Percentiles rank a stretch among this genome's conserved stretches.
phyloP scores from a whole-genome alignment of 2,888 invertebrate species.

The Neoascia interrupta region DNA sequence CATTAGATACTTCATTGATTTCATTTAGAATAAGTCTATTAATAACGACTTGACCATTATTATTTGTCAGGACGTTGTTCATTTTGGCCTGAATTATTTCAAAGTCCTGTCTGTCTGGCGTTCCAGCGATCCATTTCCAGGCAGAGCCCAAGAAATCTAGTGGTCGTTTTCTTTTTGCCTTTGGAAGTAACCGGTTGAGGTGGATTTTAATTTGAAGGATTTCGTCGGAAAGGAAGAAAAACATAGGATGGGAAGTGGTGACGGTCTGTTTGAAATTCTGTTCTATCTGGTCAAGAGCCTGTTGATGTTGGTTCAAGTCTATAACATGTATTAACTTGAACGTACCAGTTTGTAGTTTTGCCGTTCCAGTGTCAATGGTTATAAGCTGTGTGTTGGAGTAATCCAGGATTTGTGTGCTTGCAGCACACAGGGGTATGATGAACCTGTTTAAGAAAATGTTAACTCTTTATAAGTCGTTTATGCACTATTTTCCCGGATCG shows the following conservation, averaged over 20 bases:
- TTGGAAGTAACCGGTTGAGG: not conserved
- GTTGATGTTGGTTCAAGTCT: conserved; percentile 19
- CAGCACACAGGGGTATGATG: not conserved
- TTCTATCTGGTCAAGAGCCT: not conserved
- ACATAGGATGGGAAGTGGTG: conserved; percentile 1
- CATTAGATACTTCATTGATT: conserved; percentile 27
- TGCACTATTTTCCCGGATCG: conserved; percentile 32
- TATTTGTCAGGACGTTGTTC: conserved; percentile 30
- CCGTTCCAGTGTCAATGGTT: conserved; percentile 26
- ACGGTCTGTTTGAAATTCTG: not conserved
- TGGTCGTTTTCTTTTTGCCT: conserved; percentile 11
- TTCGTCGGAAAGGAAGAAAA: not conserved
- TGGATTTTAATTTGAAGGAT: conserved; percentile 6
- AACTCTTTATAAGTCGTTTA: conserved; percentile 12
- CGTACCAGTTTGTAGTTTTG: conserved; percentile 26
- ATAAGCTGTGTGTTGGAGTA: conserved; percentile 27
- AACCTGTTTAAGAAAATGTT: conserved; percentile 1
- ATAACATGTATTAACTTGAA: conserved; percentile 36
- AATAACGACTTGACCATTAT: conserved; percentile 34
- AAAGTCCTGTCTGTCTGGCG: conserved; percentile 8
- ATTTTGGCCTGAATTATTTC: conserved; percentile 22
- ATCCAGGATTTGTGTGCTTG: conserved; percentile 10
- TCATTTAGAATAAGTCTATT: conserved; percentile 18
- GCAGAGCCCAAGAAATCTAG: conserved; percentile 34
- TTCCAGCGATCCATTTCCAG: conserved; percentile 31